Percentiles rank a stretch among this genome's conserved stretches.
Evolutionary conservation across 2,113 vertebrate genomes (phyloP).

Genomic region (Delphinus delphis): DNA sequence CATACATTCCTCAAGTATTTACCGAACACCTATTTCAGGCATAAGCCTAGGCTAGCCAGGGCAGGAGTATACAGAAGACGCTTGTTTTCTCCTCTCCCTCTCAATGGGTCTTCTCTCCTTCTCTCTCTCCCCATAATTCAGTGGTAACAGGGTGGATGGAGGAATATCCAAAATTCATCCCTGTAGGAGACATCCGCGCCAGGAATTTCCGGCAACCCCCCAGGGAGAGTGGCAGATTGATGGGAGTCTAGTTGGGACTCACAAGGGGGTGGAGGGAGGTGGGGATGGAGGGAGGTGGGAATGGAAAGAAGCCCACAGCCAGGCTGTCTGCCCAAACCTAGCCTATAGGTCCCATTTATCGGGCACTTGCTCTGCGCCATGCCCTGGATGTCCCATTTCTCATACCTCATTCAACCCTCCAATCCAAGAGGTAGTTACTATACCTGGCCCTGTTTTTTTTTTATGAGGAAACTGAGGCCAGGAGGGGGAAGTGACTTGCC

Average conservation of each 20-base stretch:
- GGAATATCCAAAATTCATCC: constrained; percentile 65
- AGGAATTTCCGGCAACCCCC: constrained; percentile 71
- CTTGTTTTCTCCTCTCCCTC: constrained; percentile 66
- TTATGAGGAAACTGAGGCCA: neutral
- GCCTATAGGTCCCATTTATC: constrained; percentile 46
- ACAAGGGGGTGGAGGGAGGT: neutral
- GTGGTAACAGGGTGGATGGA: constrained; percentile 60
- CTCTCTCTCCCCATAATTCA: constrained; percentile 71
- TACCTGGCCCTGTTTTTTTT: neutral
- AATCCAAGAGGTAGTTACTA: neutral
- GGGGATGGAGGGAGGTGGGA: neutral
- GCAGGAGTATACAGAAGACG: constrained; percentile 56
- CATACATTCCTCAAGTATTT: constrained; percentile 75
- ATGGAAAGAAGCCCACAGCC: neutral
- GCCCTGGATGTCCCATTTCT: neutral
- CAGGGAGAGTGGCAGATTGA: constrained; percentile 67
- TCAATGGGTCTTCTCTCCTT: constrained; percentile 75
- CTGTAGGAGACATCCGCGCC: constrained; percentile 63
- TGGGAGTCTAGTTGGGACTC: constrained; percentile 59
- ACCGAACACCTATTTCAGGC: constrained; percentile 75
- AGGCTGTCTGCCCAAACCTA: constrained; percentile 28
- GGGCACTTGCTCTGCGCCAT: neutral
- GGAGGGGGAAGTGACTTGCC: neutral
- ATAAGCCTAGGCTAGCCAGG: constrained; percentile 47
- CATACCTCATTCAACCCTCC: neutral